Base-by-base conservation (phyloP, 2,888 invertebrate genomes). In the Sceliomorpha sp. region DNA sequence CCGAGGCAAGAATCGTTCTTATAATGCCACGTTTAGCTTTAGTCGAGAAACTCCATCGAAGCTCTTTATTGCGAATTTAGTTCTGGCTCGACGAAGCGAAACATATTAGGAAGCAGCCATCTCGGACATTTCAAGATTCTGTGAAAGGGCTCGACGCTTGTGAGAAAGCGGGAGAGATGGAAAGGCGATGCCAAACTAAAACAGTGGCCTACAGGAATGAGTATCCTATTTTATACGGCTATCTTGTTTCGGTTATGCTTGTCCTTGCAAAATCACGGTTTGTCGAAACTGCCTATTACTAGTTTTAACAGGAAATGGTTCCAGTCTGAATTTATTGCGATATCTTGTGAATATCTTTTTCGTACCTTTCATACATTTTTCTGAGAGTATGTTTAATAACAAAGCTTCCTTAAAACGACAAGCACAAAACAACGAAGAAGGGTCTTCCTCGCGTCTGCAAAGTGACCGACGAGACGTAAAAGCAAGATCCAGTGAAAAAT, bases 101-200 rank as follows among this genome's bases (percentile, higher is more conserved):
- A 55, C 14, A 45, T 37, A 59, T 51, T 37, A 48, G 27, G 42
- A 48, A 34, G 42, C 51, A 50, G 47, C 56, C 24, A 37, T 27
- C 45, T 56, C 34, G 64, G 50, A 66, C 29, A 50, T 34, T 63
- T 63, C 17, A 53, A 53, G 44, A 58, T 59, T 69, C 53, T 62
- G 59, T 63, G 63, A 59, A 58, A 60, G 44, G 44, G 48, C 63
- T 59, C 55, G 48, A 63, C 53, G 58, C 59, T 48, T 63, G 56
- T 36, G 66, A 53, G 67, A 66, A 68, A 32, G 59, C 50, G 27
- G 55, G 27, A 67, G 45, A 47, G 42, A 63, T 50, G 13, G 17
- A 48, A 32, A 60, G 51, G 51, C 8, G 53, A 27, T 32, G n/a
- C n/a, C n/a, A n/a, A n/a, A n/a, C n/a, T n/a, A n/a, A n/a, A n/a